These are phyloP conservation scores for Oreochromis mossambicus DNA, from an alignment of 2,797 vertebrate genomes.

Conservation along the genomic window DNA sequence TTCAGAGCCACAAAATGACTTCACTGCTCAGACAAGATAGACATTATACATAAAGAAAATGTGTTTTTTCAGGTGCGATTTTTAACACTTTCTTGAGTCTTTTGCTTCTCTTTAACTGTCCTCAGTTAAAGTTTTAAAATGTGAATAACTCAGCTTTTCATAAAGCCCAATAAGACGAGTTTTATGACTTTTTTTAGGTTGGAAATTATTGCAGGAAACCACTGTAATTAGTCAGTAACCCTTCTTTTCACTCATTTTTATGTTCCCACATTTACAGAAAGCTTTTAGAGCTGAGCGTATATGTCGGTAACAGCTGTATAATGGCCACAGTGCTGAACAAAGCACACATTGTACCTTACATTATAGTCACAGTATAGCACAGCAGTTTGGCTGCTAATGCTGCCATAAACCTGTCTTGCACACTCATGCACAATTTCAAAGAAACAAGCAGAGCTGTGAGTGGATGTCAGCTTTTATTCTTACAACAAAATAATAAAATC, in stretches of 20 bases:
- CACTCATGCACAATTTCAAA: not conserved
- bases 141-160: not conserved
- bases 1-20: not conserved
- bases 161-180: not conserved
- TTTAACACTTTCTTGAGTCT: not conserved
- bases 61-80: not conserved
- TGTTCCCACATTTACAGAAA: not conserved
- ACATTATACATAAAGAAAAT: not conserved
- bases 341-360: not conserved
- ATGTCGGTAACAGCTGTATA: not conserved
- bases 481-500: not conserved
- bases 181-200: not conserved
- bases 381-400: not conserved
- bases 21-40: not conserved
- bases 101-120: not conserved
- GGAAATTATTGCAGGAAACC: not conserved
- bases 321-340: not conserved
- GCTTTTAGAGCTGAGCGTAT: not conserved
- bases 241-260: not conserved
- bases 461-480: not conserved
- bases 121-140: not conserved
- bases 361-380: not conserved
- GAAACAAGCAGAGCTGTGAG: not conserved
- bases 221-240: not conserved
- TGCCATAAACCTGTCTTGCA: conserved; percentile 1